Percentiles rank a stretch among this genome's conserved stretches.
Conservation (phyloP, 1,140 invertebrate species). For the Drosophila setifemur region DNA sequence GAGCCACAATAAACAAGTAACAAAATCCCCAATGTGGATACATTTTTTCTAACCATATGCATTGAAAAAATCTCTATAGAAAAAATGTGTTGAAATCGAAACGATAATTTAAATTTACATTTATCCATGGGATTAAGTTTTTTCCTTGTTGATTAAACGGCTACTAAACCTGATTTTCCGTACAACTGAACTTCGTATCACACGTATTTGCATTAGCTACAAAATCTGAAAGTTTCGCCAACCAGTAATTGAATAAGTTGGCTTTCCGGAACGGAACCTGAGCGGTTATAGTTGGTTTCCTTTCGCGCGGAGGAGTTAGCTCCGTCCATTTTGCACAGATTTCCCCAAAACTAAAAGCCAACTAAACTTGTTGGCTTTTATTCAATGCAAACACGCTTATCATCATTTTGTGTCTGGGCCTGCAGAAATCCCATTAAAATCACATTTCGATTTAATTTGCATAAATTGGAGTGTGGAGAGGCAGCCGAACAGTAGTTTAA, state of each 20-base stretch:
- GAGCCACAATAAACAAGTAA: neutral
- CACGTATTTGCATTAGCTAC: neutral
- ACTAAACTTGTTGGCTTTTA: slow-evolving; percentile 36
- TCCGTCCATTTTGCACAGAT: neutral
- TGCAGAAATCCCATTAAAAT: slow-evolving; percentile 64
- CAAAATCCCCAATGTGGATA: neutral
- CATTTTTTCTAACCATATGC: neutral
- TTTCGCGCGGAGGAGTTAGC: neutral
- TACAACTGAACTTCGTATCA: neutral
- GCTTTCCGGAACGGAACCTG: slow-evolving; percentile 35
- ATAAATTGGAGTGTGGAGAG: slow-evolving; percentile 61
- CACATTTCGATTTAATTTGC: slow-evolving; percentile 71
- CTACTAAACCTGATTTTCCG: neutral
- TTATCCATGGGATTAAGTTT: slow-evolving; percentile 1
- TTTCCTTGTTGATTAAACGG: slow-evolving; percentile 7
- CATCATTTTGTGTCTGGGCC: slow-evolving; percentile 16
- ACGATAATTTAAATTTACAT: neutral
- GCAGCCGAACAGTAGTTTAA: slow-evolving; percentile 5
- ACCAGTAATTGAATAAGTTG: slow-evolving; percentile 43
- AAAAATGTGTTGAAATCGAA: neutral
- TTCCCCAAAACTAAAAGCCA: slow-evolving; percentile 2
- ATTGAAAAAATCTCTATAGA: neutral
- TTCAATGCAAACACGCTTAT: slow-evolving; percentile 21
- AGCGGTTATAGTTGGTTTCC: slow-evolving; percentile 32
- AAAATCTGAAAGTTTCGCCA: slow-evolving; percentile 21